These are phyloP conservation scores for Linnaemya tessellans DNA, from an alignment of 2,888 invertebrate genomes.

Conservation along the genomic window DNA sequence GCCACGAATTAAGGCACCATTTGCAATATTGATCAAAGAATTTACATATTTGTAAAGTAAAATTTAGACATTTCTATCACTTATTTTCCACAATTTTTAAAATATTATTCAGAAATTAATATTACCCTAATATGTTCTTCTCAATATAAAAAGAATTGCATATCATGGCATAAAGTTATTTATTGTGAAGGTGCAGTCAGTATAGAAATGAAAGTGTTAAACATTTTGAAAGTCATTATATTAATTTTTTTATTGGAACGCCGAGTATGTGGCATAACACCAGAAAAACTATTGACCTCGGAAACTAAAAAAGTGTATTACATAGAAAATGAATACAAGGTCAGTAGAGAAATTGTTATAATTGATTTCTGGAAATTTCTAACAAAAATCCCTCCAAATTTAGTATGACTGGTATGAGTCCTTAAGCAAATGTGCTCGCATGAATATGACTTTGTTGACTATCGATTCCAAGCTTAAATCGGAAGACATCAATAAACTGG, in stretches of 20 bases:
- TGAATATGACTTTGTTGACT: slow-evolving; percentile 39
- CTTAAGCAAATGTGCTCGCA: slow-evolving; percentile 15
- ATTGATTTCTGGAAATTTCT: no score
- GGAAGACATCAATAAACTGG: slow-evolving; percentile 30
- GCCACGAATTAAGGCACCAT: background rate
- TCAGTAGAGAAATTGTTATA: background rate
- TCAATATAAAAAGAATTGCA: slow-evolving; percentile 7
- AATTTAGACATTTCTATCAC: background rate
- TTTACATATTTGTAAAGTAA: no score
- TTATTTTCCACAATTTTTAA: no score
- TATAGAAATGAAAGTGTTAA: background rate
- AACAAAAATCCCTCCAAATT: background rate
- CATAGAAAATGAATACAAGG: slow-evolving; percentile 44
- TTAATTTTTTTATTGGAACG: background rate
- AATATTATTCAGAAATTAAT: no score
- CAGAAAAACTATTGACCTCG: slow-evolving; percentile 26
- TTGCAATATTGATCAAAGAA: background rate
- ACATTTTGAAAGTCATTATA: background rate
- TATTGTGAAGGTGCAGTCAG: background rate
- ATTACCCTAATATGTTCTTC: background rate
- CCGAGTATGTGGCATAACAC: slow-evolving; percentile 6
- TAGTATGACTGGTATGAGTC: slow-evolving; percentile 54
- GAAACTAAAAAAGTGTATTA: slow-evolving; percentile 32
- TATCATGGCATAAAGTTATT: background rate
- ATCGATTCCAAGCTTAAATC: slow-evolving; percentile 41